A percentile compares a stretch with the other conserved stretches of the same genome.
phyloP scores from a whole-genome alignment of 2,113 vertebrate genomes.

The Meleagris gallopavo region DNA sequence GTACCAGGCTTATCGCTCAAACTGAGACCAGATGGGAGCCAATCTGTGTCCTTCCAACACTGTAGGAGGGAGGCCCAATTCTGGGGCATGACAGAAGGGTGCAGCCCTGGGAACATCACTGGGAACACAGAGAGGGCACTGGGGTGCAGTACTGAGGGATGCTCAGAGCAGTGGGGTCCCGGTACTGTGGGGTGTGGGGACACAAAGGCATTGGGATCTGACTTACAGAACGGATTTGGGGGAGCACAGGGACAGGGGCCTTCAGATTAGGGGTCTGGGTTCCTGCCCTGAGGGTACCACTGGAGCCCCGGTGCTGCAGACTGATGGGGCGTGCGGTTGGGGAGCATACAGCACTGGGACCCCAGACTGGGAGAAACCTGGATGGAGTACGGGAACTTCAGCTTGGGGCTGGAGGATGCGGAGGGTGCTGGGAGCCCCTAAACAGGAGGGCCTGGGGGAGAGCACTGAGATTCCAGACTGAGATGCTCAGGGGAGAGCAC shows the following conservation, averaged over 20 bases:
- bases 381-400: not conserved
- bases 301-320: not conserved
- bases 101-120: not conserved
- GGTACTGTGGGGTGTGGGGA: not conserved
- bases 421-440: not conserved
- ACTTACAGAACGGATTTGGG: not conserved
- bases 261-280: not conserved
- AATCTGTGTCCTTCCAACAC: not conserved
- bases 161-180: not conserved
- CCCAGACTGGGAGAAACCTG: not conserved
- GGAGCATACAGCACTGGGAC: not conserved
- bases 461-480: not conserved
- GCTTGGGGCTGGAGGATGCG: too few relatives aligned
- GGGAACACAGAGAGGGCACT: not conserved
- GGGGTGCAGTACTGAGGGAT: not conserved
- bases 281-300: not conserved
- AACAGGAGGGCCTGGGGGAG: not conserved
- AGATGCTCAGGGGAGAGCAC: not conserved
- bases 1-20: not conserved
- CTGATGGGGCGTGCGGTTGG: not conserved
- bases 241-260: not conserved
- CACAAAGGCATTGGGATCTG: not conserved
- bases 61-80: too few relatives aligned
- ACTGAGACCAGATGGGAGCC: not conserved
- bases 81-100: not conserved